Evolutionary conservation across 2,113 vertebrate genomes (phyloP).

Genomic region (Seriola rivoliana): DNA sequence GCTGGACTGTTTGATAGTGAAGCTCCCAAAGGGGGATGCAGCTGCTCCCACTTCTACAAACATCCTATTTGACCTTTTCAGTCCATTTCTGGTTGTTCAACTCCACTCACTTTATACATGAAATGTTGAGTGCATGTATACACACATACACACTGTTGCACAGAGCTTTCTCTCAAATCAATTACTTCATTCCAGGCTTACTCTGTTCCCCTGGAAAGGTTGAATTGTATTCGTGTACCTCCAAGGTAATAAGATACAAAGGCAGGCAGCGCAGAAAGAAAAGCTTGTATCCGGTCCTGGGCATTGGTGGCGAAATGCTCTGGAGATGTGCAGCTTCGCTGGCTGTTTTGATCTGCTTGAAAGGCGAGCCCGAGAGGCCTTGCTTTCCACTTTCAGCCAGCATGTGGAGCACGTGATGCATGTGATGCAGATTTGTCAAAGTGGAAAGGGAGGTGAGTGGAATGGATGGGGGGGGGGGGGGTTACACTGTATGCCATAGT

Average conservation of each 20-base stretch:
- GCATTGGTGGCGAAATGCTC: slow-evolving; percentile 50
- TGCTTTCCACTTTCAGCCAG: slow-evolving; percentile 13
- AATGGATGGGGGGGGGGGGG: not conserved
- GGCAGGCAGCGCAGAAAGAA: slow-evolving; percentile 34
- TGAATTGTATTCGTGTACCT: slow-evolving; percentile 51
- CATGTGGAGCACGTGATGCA: slow-evolving; percentile 42
- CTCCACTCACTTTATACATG: slow-evolving; percentile 38
- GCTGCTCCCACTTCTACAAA: slow-evolving; percentile 59
- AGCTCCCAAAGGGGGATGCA: slow-evolving; percentile 32
- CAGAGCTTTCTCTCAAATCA: slow-evolving; percentile 54
- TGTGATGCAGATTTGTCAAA: slow-evolving; percentile 44
- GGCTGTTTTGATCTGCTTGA: slow-evolving; percentile 65
- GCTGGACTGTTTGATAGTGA: slow-evolving; percentile 47
- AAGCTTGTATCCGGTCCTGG: slow-evolving; percentile 36
- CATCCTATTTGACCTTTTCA: slow-evolving; percentile 77
- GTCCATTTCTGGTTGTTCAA: slow-evolving; percentile 36
- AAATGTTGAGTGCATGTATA: slow-evolving; percentile 31
- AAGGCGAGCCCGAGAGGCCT: slow-evolving; percentile 54
- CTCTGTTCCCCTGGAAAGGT: slow-evolving; percentile 56
- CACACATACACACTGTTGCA: slow-evolving; percentile 17
- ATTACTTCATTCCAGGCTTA: slow-evolving; percentile 46
- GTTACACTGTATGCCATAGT: slow-evolving; percentile 36
- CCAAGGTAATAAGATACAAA: slow-evolving; percentile 63
- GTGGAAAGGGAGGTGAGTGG: not conserved
- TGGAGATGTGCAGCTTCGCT: slow-evolving; percentile 57